Evolutionary conservation across 1,140 invertebrate species (phyloP), one percentile per base, ranked within the genome.

Genomic region (Luehdorfia chinensis): DNA sequence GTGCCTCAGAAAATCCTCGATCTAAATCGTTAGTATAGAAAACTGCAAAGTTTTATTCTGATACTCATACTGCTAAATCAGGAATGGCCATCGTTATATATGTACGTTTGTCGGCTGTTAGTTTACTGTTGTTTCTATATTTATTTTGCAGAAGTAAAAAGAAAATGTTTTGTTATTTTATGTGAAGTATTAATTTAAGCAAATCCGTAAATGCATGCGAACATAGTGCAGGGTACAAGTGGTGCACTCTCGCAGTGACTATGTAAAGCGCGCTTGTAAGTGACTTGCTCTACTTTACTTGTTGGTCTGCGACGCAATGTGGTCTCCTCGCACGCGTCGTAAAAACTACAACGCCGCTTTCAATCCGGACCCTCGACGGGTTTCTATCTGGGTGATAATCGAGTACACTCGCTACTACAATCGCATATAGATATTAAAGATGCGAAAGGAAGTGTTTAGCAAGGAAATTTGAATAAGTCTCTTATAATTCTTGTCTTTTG

Each of bases 341-440:
- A 75, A 78, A 77, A 80, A 76, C 67, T 47, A 59, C 57, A 62
- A 59, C 47, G 49, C 55, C 65, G 70, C 75, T 80, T 77, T 80
- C 75, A 56, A 75, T 75, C 75, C 70, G 66, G 66, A 61, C 37
- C 55, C 49, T 31, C 34, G 49, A 58, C 66, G 46, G 59, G 73
- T 78, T 81, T 76, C 71, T 70, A 67, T 67, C 56, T 64, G 46
- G 50, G 54, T 61, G 54, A 60, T 57, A 66, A 49, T 30, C 43
- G 37, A 7, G 62, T 71, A 79, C 66, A 46, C 27, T 66, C 55
- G 46, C 46, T 45, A n/a, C n/a, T n/a, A 37, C 32, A 45, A 55
- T 31, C 2, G 28, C 28, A 9, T 4, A 11, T 12, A 57, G 59
- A 64, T 37, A 46, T 41, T 14, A 31, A 33, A 16, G 37, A 39